phyloP scores from a whole-genome alignment of 2,797 vertebrate genomes.

The Salmo trutta region DNA sequence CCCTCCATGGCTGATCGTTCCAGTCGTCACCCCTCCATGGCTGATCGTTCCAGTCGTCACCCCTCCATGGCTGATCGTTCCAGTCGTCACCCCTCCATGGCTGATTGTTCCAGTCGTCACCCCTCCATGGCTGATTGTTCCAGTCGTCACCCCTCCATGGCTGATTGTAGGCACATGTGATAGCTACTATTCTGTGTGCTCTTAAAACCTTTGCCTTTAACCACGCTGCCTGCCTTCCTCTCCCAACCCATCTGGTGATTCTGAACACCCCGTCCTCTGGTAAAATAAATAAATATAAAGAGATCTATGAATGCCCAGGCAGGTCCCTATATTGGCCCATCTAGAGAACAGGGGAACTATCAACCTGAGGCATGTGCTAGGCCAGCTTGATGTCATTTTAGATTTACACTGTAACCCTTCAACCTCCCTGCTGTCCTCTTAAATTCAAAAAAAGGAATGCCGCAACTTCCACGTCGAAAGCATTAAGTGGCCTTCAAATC shows the following conservation, averaged over 20 bases:
- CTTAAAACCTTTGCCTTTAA: conserved; percentile 65
- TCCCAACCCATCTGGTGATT: conserved; percentile 30
- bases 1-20: too few species aligned
- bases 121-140: not conserved
- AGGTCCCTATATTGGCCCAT: not conserved
- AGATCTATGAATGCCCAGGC: conserved; percentile 24
- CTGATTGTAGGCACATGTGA: conserved; percentile 63
- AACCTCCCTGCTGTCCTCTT: conserved; percentile 7
- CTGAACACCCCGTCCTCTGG: not conserved
- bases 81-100: too few species aligned
- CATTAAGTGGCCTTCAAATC: conserved; percentile 49
- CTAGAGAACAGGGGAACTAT: conserved; percentile 40
- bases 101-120: conserved; percentile 51
- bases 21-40: too few species aligned
- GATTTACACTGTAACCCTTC: conserved; percentile 40
- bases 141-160: conserved; percentile 57
- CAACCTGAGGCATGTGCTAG: conserved; percentile 37
- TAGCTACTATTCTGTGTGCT: conserved; percentile 67
- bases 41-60: too few species aligned
- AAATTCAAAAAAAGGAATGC: conserved; percentile 27
- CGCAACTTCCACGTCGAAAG: conserved; percentile 36
- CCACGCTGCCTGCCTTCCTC: conserved; percentile 49
- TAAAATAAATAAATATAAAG: not conserved
- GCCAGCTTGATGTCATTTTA: conserved; percentile 53
- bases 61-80: too few species aligned